phyloP scores from a whole-genome alignment of 2,113 vertebrate species.

The Rhegmatorhina hoffmannsi region DNA sequence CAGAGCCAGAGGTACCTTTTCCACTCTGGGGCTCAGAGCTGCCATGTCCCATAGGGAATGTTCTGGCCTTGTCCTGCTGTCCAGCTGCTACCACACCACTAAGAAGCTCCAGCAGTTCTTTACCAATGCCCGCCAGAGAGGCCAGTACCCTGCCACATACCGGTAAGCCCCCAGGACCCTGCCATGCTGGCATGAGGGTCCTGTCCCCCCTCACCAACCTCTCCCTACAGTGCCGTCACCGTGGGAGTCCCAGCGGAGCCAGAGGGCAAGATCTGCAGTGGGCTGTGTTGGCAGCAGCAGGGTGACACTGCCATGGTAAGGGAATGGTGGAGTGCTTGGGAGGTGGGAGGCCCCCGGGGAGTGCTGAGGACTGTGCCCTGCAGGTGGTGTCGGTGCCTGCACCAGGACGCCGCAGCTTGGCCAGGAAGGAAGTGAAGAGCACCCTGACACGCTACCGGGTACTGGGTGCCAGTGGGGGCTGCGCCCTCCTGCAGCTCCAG shows the following conservation, averaged over 20 bases:
- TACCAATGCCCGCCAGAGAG: not conserved
- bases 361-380: not conserved
- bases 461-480: slow-evolving; percentile 30
- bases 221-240: not conserved
- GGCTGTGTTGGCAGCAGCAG: slow-evolving; percentile 52
- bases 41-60: slow-evolving; percentile 38
- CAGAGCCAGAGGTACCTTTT: not conserved
- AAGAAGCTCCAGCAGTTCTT: slow-evolving; percentile 72
- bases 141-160: not conserved
- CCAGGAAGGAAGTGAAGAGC: slow-evolving; percentile 69
- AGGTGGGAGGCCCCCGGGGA: rapidly evolving
- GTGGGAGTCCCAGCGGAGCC: not conserved
- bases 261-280: slow-evolving; percentile 58
- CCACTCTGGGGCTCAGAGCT: not conserved
- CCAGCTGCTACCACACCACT: slow-evolving; percentile 61
- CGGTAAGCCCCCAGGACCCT: not conserved
- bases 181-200: rapidly evolving
- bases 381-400: slow-evolving; percentile 69
- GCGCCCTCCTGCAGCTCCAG: slow-evolving; percentile 77
- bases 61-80: slow-evolving; percentile 80
- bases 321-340: not conserved
- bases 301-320: slow-evolving; percentile 55
- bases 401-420: slow-evolving; percentile 59
- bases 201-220: not conserved
- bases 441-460: slow-evolving; percentile 74